Conservation (phyloP, 2,797 vertebrate genomes). For the Danio tinwini region DNA sequence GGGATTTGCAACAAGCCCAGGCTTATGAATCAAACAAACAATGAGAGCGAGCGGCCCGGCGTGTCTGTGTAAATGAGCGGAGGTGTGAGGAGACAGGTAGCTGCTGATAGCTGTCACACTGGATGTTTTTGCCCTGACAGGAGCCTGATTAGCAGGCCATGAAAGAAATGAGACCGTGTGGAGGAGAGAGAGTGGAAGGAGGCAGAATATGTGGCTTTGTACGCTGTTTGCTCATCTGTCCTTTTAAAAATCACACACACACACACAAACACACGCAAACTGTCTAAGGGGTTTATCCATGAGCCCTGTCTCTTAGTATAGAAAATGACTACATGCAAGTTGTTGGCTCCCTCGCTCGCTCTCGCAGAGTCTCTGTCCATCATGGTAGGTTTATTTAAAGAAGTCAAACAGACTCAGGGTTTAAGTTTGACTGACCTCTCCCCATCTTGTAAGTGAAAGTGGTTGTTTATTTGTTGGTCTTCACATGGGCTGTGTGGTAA, state of each 20-base stretch:
- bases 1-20: conserved; percentile 51
- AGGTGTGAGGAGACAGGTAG: conserved; percentile 58
- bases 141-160: conserved; percentile 52
- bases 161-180: conserved; percentile 33
- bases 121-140: conserved; percentile 48
- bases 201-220: conserved; percentile 14
- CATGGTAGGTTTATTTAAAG: conserved; percentile 28
- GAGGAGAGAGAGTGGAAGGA: conserved; percentile 13
- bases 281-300: conserved; percentile 10
- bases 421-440: conserved; percentile 16
- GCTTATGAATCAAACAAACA: conserved; percentile 55
- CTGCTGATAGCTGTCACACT: conserved; percentile 53
- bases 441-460: conserved; percentile 9
- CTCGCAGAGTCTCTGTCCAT: conserved; percentile 24
- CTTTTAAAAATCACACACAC: not conserved
- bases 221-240: not conserved
- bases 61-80: conserved; percentile 67
- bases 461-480: conserved; percentile 45
- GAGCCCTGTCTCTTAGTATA: conserved; percentile 18
- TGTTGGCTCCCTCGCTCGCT: not conserved
- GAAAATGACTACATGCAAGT: conserved; percentile 21
- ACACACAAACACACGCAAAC: too few relatives aligned
- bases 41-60: conserved; percentile 22
- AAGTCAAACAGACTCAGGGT: conserved; percentile 28
- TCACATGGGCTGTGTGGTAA: conserved; percentile 32